Percentiles rank a stretch among this genome's conserved stretches.
Evolutionary conservation across 2,113 vertebrate species (phyloP).

Genomic region (Procavia capensis): DNA sequence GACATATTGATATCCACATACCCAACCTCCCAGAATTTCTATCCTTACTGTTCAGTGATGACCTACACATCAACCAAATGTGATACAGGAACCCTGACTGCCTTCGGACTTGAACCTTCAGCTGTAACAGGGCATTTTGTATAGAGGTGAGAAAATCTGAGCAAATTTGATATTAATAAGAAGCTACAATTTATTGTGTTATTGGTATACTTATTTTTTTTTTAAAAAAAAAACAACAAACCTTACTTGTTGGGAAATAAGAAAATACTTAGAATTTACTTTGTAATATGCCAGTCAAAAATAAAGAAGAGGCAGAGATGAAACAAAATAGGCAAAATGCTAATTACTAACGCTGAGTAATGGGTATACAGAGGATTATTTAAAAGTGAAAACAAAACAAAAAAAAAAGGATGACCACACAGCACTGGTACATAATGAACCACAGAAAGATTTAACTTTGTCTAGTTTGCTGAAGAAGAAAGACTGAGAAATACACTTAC

Average conservation of each 20-base stretch:
- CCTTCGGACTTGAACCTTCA: background rate
- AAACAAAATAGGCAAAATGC: conserved; percentile 19
- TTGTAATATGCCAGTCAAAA: conserved; percentile 24
- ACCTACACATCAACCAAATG: conserved; percentile 18
- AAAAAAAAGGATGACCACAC: background rate
- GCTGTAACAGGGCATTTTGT: background rate
- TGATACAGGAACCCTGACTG: background rate
- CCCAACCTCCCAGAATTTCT: background rate
- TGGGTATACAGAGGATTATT: background rate
- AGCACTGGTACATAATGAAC: background rate
- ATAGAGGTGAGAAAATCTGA: background rate
- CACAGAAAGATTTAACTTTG: conserved; percentile 28
- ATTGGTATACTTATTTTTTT: background rate
- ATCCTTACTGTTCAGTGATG: background rate
- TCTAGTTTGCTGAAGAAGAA: conserved; percentile 45
- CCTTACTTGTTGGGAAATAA: conserved; percentile 16
- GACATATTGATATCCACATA: background rate
- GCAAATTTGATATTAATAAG: background rate
- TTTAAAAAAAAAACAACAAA: background rate
- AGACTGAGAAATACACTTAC: conserved; percentile 7
- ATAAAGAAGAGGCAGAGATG: background rate
- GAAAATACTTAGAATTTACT: conserved; percentile 2
- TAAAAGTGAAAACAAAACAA: background rate
- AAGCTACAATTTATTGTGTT: conserved; percentile 28
- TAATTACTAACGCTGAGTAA: conserved; percentile 25